Conservation (phyloP, 2,113 vertebrate species). For the Malurus alboscapulatus region DNA sequence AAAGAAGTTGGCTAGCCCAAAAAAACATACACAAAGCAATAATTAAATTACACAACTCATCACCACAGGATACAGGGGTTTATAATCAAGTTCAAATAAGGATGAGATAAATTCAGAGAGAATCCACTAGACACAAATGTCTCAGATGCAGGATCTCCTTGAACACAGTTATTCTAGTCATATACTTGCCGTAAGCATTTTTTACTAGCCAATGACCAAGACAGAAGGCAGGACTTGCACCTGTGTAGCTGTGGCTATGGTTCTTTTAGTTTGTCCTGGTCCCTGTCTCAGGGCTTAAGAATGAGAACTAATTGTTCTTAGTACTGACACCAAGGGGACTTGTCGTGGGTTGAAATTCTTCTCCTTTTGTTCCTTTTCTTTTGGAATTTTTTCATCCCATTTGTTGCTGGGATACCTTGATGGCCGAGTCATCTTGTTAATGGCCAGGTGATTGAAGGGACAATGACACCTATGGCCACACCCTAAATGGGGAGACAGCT, state of each 20-base stretch:
- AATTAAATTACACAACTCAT: neutral
- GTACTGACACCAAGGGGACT: neutral
- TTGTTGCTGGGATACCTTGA: too few relatives aligned
- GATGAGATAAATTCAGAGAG: neutral
- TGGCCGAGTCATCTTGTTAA: too few relatives aligned
- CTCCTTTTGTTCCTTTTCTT: too few relatives aligned
- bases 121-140: neutral
- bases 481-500: too few relatives aligned
- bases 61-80: neutral
- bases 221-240: neutral
- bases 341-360: too few relatives aligned
- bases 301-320: neutral
- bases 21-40: neutral
- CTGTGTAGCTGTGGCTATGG: neutral
- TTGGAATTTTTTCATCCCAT: too few relatives aligned
- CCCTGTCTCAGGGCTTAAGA: neutral
- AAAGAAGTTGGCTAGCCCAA: neutral
- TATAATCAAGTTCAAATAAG: neutral
- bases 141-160: neutral
- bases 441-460: too few relatives aligned
- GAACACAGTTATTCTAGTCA: neutral
- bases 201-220: neutral
- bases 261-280: neutral
- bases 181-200: neutral
- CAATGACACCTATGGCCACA: too few relatives aligned